Evolutionary conservation across 2,888 invertebrate genomes (phyloP).

Genomic region (Leptopilina drosophilae): DNA sequence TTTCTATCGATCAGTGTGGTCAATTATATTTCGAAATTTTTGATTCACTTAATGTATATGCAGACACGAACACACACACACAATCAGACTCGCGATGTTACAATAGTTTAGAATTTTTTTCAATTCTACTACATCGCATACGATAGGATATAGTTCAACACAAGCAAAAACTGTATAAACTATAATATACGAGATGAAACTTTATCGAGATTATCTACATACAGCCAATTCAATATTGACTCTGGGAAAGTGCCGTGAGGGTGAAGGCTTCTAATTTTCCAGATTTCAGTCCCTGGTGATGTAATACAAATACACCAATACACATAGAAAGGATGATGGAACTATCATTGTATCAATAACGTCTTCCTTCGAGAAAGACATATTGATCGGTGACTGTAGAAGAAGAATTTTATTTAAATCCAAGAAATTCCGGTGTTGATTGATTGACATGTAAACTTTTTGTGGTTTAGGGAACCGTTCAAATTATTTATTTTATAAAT

Average conservation of each 20-base stretch:
- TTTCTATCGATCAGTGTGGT: constrained; percentile 30
- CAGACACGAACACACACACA: not conserved
- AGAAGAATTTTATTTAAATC: not conserved
- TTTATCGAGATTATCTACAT: constrained; percentile 66
- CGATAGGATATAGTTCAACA: constrained; percentile 27
- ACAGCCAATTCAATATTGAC: constrained; percentile 68
- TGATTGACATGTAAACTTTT: no score
- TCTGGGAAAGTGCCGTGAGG: constrained; percentile 65
- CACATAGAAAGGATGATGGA: constrained; percentile 49
- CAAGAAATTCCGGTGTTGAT: no score
- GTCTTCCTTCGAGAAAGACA: not conserved
- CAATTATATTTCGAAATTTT: constrained; percentile 32
- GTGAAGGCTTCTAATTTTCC: constrained; percentile 71
- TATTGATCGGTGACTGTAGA: not conserved
- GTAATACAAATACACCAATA: constrained; percentile 62
- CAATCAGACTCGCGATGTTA: not conserved
- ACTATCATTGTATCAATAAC: not conserved
- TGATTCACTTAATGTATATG: not conserved
- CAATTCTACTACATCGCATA: no score
- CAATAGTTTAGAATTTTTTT: constrained; percentile 3
- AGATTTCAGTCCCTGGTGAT: constrained; percentile 64
- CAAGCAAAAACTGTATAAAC: constrained; percentile 33
- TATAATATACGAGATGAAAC: constrained; percentile 58
- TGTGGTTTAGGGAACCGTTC: no score
- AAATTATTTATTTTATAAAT: no score